A percentile compares a stretch with the other conserved stretches of the same genome.
phyloP scores from a whole-genome alignment of 2,113 vertebrate genomes.

The human region DNA sequence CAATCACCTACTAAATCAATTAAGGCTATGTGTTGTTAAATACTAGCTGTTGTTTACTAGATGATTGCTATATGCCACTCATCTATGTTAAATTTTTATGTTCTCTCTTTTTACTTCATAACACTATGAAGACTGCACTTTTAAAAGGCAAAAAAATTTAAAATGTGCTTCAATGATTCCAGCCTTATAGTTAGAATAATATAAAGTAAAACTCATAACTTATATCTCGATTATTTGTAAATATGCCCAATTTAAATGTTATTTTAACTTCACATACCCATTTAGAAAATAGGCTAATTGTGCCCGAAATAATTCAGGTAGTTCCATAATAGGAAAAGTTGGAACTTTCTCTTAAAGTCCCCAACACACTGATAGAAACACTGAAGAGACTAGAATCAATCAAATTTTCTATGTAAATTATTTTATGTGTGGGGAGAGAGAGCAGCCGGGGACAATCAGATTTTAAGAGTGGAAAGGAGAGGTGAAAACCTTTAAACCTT shows the following conservation, averaged over 20 bases:
- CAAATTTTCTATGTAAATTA: constrained; percentile 13
- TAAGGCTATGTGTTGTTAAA: not conserved
- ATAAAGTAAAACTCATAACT: not conserved
- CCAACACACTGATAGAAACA: not conserved
- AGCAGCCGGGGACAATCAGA: not conserved
- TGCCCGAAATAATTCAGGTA: not conserved
- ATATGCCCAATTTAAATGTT: not conserved
- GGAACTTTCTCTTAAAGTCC: not conserved
- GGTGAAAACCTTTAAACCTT: constrained; percentile 66
- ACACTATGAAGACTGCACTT: not conserved
- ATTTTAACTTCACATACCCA: not conserved
- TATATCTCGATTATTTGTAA: not conserved
- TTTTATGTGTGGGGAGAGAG: constrained; percentile 18
- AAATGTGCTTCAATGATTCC: not conserved
- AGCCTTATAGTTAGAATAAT: not conserved
- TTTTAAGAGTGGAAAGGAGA: constrained; percentile 48
- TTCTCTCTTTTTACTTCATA: not conserved
- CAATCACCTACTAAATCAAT: not conserved
- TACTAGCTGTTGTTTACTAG: not conserved
- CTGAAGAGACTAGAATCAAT: not conserved
- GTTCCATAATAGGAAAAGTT: not conserved
- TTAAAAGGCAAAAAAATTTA: not conserved
- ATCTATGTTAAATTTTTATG: not conserved
- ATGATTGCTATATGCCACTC: not conserved
- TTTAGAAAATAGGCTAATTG: not conserved